phyloP scores from a whole-genome alignment of 2,797 vertebrate species.

The Acrossocheilus fasciatus region DNA sequence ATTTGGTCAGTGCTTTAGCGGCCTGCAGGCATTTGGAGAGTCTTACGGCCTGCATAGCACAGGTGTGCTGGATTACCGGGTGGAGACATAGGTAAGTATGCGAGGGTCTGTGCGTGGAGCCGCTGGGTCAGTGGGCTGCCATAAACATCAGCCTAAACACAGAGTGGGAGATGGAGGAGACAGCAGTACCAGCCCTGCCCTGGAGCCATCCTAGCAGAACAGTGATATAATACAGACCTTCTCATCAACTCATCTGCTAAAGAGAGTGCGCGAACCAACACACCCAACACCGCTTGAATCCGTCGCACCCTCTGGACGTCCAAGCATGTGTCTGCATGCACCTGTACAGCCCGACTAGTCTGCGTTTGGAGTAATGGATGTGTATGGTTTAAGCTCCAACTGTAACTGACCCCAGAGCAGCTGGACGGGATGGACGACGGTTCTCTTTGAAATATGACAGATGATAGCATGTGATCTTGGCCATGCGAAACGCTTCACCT shows the following conservation, averaged over 20 bases:
- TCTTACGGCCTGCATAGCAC: slow-evolving; percentile 28
- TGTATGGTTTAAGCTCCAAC: slow-evolving; percentile 20
- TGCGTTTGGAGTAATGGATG: slow-evolving; percentile 17
- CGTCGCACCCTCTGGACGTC: background rate
- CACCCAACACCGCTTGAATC: slow-evolving; percentile 7
- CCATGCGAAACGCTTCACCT: slow-evolving; percentile 51
- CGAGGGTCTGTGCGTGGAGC: slow-evolving; percentile 31
- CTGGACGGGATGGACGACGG: slow-evolving; percentile 1
- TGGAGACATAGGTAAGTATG: slow-evolving; percentile 36
- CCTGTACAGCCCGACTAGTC: background rate
- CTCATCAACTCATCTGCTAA: slow-evolving; percentile 22
- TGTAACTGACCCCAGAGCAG: slow-evolving; percentile 38
- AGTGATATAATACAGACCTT: slow-evolving; percentile 27
- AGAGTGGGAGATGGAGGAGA: slow-evolving; percentile 51
- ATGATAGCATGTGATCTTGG: slow-evolving; percentile 44
- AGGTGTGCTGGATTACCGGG: slow-evolving; percentile 57
- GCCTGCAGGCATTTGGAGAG: slow-evolving; percentile 10
- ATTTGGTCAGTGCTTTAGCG: background rate
- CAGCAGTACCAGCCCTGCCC: slow-evolving; percentile 53
- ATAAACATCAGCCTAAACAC: slow-evolving; percentile 60
- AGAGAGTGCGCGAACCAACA: background rate
- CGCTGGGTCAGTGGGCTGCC: slow-evolving; percentile 45
- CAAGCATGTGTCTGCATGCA: slow-evolving; percentile 35
- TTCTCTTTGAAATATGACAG: slow-evolving; percentile 53
- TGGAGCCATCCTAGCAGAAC: slow-evolving; percentile 24